Conservation (phyloP, 2,888 invertebrate species). For the Nephrocerus scutellatus region DNA sequence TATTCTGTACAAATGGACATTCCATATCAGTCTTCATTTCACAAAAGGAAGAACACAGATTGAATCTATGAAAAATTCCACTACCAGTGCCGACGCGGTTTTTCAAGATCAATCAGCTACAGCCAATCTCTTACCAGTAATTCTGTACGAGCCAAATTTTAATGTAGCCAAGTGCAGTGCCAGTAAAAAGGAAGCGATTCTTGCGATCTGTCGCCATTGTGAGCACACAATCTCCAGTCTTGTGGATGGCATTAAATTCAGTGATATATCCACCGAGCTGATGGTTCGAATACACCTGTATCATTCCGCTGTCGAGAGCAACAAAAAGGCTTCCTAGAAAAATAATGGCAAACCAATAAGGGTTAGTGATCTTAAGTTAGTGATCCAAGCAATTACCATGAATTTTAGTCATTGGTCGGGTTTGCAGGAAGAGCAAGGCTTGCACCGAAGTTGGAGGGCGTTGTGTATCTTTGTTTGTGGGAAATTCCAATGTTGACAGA, state of each 20-base stretch:
- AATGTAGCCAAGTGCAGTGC: slow-evolving; percentile 66
- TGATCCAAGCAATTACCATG: slow-evolving; percentile 40
- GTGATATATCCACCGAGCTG: slow-evolving; percentile 63
- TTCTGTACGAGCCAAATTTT: slow-evolving; percentile 72
- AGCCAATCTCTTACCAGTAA: slow-evolving; percentile 50
- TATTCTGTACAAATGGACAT: too few relatives aligned
- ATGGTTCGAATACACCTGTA: slow-evolving; percentile 79
- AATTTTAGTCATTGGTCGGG: slow-evolving; percentile 51
- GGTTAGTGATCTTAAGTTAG: neutral
- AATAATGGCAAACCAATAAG: too few relatives aligned
- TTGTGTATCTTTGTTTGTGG: neutral
- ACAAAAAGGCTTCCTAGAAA: slow-evolving; percentile 60
- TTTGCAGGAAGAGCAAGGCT: slow-evolving; percentile 60
- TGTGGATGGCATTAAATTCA: slow-evolving; percentile 64
- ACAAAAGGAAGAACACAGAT: too few relatives aligned
- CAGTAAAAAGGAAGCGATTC: slow-evolving; percentile 67
- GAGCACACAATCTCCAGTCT: slow-evolving; percentile 53
- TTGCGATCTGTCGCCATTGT: slow-evolving; percentile 63
- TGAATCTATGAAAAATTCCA: too few relatives aligned
- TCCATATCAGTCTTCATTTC: too few relatives aligned
- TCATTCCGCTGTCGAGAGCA: slow-evolving; percentile 65
- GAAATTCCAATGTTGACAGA: too few relatives aligned
- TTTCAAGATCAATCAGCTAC: neutral
- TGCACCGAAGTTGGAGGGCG: slow-evolving; percentile 50
- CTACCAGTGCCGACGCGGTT: too few relatives aligned